Conservation (phyloP, 2,113 vertebrate genomes). For the Indri indri region DNA sequence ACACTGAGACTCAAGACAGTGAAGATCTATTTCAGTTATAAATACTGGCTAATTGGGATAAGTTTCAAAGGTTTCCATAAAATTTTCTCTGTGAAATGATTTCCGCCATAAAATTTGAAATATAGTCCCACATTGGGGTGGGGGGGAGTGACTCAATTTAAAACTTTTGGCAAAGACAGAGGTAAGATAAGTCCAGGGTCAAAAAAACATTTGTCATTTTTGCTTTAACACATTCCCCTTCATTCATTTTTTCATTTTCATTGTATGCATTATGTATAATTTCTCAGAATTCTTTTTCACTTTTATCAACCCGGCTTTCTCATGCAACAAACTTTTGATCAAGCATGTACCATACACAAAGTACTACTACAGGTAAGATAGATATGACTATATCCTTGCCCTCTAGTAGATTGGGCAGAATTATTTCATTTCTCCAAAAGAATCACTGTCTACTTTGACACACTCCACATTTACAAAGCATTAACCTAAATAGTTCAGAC, state of each 20-base stretch:
- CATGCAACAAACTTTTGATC: background rate
- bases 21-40: constrained; percentile 9
- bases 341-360: background rate
- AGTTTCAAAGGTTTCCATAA: background rate
- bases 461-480: background rate
- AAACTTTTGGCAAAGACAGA: background rate
- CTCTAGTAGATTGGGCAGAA: background rate
- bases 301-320: background rate
- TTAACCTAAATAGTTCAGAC: background rate
- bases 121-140: background rate
- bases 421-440: background rate
- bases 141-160: background rate
- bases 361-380: background rate
- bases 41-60: background rate
- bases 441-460: background rate
- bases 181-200: background rate
- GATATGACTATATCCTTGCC: too few species aligned
- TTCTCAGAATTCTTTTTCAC: background rate
- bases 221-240: background rate
- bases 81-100: constrained; percentile 28
- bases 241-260: background rate
- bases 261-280: background rate
- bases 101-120: background rate
- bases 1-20: background rate
- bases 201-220: background rate